Conservation (phyloP, 2,888 invertebrate genomes). For the Trilocha varians region DNA sequence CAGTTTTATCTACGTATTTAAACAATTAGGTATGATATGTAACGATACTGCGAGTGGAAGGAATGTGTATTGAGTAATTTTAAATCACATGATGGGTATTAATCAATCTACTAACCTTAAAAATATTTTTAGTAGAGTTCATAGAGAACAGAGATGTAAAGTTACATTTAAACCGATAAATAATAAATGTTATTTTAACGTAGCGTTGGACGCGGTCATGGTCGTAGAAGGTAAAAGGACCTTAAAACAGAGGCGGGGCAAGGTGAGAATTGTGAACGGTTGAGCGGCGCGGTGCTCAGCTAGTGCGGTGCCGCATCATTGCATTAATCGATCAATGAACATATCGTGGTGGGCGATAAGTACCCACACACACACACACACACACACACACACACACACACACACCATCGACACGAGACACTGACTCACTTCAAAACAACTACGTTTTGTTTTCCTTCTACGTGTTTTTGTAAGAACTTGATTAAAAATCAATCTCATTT, state of each 20-base stretch:
- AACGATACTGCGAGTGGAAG: too few species aligned
- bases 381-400: too few species aligned
- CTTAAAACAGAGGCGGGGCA: conserved; percentile 22
- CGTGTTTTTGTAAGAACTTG: background rate
- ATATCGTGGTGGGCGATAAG: conserved; percentile 13
- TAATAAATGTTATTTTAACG: background rate
- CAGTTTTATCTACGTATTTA: too few species aligned
- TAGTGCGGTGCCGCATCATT: conserved; percentile 3
- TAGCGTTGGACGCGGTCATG: conserved; percentile 23
- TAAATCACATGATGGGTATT: too few species aligned
- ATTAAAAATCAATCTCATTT: too few species aligned
- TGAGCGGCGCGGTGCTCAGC: conserved; percentile 15
- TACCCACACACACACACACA: too few species aligned
- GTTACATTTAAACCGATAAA: too few species aligned
- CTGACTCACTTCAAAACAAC: background rate
- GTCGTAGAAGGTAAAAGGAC: conserved; percentile 31
- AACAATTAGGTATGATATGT: too few species aligned
- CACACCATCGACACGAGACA: background rate
- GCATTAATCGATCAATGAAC: conserved; percentile 2
- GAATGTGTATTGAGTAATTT: too few species aligned
- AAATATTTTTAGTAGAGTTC: too few species aligned
- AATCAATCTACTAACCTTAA: too few species aligned
- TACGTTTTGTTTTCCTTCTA: background rate
- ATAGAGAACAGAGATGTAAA: too few species aligned
- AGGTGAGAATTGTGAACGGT: conserved; percentile 31